Evolutionary conservation across 2,888 invertebrate species (phyloP).

Genomic region (Clusia tigrina): DNA sequence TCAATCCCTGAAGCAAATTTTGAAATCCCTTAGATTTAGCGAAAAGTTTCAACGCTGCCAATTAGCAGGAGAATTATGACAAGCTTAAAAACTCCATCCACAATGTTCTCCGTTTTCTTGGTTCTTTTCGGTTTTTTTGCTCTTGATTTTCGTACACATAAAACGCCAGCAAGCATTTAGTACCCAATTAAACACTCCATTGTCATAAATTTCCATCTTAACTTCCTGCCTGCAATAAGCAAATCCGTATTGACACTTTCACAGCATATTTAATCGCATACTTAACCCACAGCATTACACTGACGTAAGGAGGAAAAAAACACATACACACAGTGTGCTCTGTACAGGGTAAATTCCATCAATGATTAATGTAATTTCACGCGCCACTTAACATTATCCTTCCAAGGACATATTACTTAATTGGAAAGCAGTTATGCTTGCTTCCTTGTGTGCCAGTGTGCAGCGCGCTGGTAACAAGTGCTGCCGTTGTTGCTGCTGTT

Average conservation of each 20-base stretch:
- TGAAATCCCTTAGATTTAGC: too few relatives aligned
- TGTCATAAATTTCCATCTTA: constrained; percentile 21
- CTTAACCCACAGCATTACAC: constrained; percentile 8
- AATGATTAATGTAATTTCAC: constrained; percentile 63
- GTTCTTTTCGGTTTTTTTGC: constrained; percentile 3
- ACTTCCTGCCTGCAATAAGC: constrained; percentile 11
- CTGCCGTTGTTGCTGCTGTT: background rate
- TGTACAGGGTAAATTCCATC: constrained; percentile 55
- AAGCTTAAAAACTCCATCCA: too few relatives aligned
- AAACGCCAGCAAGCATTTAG: constrained; percentile 20
- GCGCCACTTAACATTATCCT: constrained; percentile 62
- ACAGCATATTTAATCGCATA: constrained; percentile 18
- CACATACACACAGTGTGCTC: constrained; percentile 1
- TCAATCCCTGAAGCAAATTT: too few relatives aligned
- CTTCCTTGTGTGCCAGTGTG: constrained; percentile 43
- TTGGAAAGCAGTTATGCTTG: constrained; percentile 58
- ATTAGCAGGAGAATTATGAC: too few relatives aligned
- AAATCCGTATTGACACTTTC: constrained; percentile 30
- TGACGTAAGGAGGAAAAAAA: too few relatives aligned
- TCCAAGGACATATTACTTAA: constrained; percentile 62
- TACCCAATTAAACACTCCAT: constrained; percentile 27
- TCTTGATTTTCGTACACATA: constrained; percentile 5
- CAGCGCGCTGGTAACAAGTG: constrained; percentile 1
- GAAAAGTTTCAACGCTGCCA: too few relatives aligned
- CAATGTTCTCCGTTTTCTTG: too few relatives aligned